Base-by-base conservation (phyloP, 1,140 invertebrate genomes). In the Aphaenogaster rudis region DNA sequence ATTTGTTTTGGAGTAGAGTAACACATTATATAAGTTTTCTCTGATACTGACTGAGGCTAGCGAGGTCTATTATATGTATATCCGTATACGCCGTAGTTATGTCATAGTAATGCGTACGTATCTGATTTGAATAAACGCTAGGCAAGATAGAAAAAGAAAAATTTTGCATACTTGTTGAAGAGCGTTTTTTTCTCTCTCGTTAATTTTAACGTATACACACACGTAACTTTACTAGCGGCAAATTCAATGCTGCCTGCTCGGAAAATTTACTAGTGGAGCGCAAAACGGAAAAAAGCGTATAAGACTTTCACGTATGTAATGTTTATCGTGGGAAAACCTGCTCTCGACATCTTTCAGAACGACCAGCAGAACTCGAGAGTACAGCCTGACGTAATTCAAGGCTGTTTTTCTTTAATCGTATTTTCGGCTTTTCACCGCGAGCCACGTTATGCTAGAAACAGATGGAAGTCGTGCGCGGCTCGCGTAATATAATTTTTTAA, bases 21-120 rank as follows among this genome's bases (percentile, higher is more conserved):
- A 72, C 36, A 33, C 17, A 54, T 90, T 90, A 39, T 88, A 66
- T 76, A 28, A 89, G 78, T 89, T 86, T 48, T 74, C 63, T 33
- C 57, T 48, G 5, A 15, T 50, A 50, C 45, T n/a, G 57, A n/a
- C 4, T 28, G 39, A 77, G 52, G 28, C n/a, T 13, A 28, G 57
- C 21, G 33, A 86, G 42, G 54, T 77, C 79, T 61, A 28, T 28
- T 28, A 28, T 28, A 28, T 28, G 28, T 28, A 28, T 28, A 28
- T 28, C 28, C 28, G 28, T 28, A 28, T 28, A 79, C 66, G 72
- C 59, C 21, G 54, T 45, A 78, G 3, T 90, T 88, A 84, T 72
- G 59, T 88, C 74, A 85, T 15, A 9, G 15, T 36, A 9, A 45
- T 8, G 57, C 57, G 45, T 15, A 84, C 13, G 67, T 74, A 52